phyloP scores from a whole-genome alignment of 2,888 invertebrate species.

The Mayetiola destructor region DNA sequence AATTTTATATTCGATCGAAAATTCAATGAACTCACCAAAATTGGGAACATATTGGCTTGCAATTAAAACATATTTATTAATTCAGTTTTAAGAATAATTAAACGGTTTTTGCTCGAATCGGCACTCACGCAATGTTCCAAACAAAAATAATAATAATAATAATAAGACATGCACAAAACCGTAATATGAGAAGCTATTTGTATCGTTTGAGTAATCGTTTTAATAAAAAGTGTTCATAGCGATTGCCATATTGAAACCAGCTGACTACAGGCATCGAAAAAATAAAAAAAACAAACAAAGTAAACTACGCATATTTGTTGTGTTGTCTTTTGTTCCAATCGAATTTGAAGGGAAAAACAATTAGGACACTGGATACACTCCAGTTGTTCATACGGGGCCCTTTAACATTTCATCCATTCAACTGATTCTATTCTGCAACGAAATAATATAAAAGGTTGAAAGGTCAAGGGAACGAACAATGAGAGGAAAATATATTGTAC shows the following conservation, averaged over 20 bases:
- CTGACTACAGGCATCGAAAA: not conserved
- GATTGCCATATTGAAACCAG: not conserved
- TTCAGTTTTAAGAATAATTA: too few relatives aligned
- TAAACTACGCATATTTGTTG: too few relatives aligned
- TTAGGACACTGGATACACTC: too few relatives aligned
- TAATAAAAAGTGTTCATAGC: not conserved
- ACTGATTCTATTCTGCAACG: too few relatives aligned
- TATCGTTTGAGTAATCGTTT: not conserved
- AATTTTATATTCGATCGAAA: not conserved
- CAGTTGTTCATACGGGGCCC: too few relatives aligned
- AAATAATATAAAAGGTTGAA: too few relatives aligned
- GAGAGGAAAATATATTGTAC: conserved; percentile 9
- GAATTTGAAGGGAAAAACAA: too few relatives aligned
- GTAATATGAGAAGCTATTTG: conserved; percentile 3
- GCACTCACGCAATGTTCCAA: not conserved
- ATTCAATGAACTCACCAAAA: not conserved
- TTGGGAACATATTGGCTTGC: not conserved
- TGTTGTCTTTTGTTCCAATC: too few relatives aligned
- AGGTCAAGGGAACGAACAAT: too few relatives aligned
- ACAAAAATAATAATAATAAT: not conserved
- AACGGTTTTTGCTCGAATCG: conserved; percentile 8
- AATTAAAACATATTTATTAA: not conserved
- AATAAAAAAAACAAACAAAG: not conserved
- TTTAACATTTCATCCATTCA: too few relatives aligned
- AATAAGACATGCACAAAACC: too few relatives aligned